phyloP scores from a whole-genome alignment of 2,113 vertebrate genomes.

The Oreocharis arfaki region DNA sequence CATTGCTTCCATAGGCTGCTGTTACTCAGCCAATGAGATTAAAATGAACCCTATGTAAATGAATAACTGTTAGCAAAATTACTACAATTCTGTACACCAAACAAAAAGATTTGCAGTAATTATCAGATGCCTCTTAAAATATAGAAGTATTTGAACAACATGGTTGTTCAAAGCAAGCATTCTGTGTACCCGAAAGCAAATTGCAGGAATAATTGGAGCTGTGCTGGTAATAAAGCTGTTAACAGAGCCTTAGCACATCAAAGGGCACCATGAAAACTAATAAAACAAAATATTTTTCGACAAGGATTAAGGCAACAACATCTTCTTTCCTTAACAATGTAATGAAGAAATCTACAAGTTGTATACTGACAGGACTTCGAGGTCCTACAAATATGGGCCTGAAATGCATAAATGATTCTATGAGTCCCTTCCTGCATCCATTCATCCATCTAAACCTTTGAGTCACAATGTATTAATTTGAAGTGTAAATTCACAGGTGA shows the following conservation, averaged over 20 bases:
- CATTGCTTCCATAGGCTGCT: not conserved
- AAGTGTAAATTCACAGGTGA: not conserved
- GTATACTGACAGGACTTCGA: not conserved
- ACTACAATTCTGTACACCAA: not conserved
- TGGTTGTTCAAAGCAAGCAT: conserved; percentile 1
- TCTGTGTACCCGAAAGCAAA: not conserved
- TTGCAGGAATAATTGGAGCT: conserved; percentile 1
- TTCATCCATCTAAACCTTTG: not conserved
- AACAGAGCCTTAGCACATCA: not conserved
- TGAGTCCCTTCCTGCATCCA: not conserved
- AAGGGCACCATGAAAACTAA: not conserved
- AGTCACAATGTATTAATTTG: not conserved
- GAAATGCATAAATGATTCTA: not conserved
- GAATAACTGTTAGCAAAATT: conserved; percentile 12
- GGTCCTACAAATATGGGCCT: not conserved
- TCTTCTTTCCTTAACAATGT: not conserved
- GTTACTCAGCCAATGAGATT: not conserved
- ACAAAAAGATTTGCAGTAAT: not conserved
- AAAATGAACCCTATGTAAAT: conserved; percentile 1
- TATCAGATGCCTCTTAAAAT: not conserved
- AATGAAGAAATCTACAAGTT: not conserved
- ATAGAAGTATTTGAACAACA: not conserved
- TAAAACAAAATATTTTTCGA: not conserved
- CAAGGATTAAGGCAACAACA: not conserved
- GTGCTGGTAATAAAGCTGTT: conserved; percentile 14